Conservation (phyloP, 1,140 invertebrate genomes). For the Arion vulgaris region DNA sequence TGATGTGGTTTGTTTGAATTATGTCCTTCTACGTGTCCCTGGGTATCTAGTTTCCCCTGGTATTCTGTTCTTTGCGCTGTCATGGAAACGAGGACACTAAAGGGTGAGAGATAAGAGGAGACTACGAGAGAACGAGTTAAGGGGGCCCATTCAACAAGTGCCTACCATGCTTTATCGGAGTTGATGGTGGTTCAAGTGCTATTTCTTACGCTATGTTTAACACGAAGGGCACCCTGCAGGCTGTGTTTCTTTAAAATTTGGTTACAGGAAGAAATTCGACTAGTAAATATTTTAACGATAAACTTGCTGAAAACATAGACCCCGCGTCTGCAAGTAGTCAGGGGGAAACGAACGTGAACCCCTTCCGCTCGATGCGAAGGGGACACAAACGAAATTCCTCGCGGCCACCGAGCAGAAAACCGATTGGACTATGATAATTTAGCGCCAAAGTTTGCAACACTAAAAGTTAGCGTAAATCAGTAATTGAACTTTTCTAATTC, state of each 20-base stretch:
- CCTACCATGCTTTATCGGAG: not conserved
- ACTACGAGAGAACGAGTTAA: not conserved
- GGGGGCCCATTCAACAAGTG: slow-evolving; percentile 1
- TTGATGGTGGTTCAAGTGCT: not conserved
- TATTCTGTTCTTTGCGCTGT: not conserved
- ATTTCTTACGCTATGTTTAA: slow-evolving; percentile 2
- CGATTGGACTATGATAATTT: not conserved
- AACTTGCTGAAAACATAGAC: not conserved
- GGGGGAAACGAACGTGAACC: not conserved
- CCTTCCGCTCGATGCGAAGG: not conserved
- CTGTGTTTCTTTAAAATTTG: not conserved
- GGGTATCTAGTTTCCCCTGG: not conserved
- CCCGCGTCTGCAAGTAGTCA: not conserved
- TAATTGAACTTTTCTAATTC: not conserved
- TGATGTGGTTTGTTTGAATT: not conserved
- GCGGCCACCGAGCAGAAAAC: not conserved
- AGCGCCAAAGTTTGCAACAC: not conserved
- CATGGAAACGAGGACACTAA: slow-evolving; percentile 12
- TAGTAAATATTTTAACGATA: not conserved
- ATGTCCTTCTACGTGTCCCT: not conserved
- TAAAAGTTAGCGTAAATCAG: not conserved
- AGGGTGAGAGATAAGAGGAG: not conserved
- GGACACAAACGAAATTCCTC: not conserved
- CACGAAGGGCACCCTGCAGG: not conserved
- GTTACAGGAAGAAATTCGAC: not conserved